Evolutionary conservation across 1,140 invertebrate genomes (phyloP), one percentile per base, ranked within the genome.

Genomic region (Papilio xuthus): DNA sequence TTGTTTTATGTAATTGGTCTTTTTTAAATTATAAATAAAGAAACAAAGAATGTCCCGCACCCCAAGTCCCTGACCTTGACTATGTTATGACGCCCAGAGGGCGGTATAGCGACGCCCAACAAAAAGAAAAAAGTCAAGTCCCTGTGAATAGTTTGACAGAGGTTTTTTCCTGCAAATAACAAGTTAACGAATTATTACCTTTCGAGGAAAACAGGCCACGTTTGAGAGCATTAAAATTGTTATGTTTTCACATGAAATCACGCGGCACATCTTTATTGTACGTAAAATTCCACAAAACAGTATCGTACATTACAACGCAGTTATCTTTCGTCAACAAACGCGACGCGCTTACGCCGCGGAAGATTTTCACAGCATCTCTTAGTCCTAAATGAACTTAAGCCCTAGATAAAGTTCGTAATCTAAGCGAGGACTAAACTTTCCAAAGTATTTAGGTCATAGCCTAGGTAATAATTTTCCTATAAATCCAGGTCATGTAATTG

Each of bases 261-360:
- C 60, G 26, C 12, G 32, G 26, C 23, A 67, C 60, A 28, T 67
- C 69, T 70, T 70, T 70, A 41, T 42, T 50, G 13, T 53, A 75
- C 44, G 74, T 37, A 76, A 42, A 56, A 76, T 76, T 76, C 74
- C 74, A 63, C 53, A 60, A 60, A 63, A 32, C n/a, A 63, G 74
- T 63, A 73, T 74, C 75, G 80, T 76, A 70, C 56, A 37, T 67
- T 73, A 80, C 42, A 72, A 60, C 72, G 76, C 15, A 73, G 74
- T 79, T 81, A 81, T 81, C 80, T 73, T 71, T 69, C 79, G 78
- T 81, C 78, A 79, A 81, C 78, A 79, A 67, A 42, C 67, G 28
- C 73, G n/a, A 47, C 23, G 80, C 77, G 78, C 67, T 23, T 37
- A 60, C 69, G 71, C 74, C 23, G 60, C 50, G 80, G 80, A 81